These are phyloP conservation scores for Helarctos malayanus DNA, from an alignment of 2,797 vertebrate species.

Conservation along the genomic window DNA sequence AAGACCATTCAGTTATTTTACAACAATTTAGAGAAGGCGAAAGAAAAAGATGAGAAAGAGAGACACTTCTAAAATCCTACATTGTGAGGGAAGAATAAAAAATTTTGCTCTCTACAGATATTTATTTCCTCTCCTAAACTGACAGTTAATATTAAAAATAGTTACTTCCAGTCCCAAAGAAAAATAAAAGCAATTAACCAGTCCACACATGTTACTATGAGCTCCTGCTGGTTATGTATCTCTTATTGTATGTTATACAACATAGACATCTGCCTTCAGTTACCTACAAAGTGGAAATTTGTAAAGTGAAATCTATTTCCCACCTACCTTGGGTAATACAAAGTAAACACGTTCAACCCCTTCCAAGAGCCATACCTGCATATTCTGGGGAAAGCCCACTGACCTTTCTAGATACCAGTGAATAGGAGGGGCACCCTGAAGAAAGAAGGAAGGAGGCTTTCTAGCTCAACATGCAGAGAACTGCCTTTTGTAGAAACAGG, in stretches of 20 bases:
- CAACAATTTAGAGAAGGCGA: conserved; percentile 87
- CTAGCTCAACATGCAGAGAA: not conserved
- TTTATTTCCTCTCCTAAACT: conserved; percentile 76
- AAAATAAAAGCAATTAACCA: conserved; percentile 77
- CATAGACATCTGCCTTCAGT: not conserved
- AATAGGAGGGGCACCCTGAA: not conserved
- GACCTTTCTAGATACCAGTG: rapidly evolving
- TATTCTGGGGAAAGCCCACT: not conserved
- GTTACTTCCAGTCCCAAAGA: conserved; percentile 80
- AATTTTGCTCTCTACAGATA: conserved; percentile 74
- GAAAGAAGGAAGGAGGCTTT: not conserved
- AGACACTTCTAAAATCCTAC: conserved; percentile 80
- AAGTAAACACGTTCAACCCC: not conserved
- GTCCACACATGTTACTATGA: conserved; percentile 64
- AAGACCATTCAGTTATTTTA: conserved; percentile 92
- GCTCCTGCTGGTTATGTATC: conserved; percentile 25
- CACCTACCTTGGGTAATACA: not conserved
- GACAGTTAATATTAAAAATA: conserved; percentile 81
- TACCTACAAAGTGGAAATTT: conserved; percentile 3
- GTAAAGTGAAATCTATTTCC: conserved; percentile 34
- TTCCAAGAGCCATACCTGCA: not conserved
- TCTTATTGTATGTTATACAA: not conserved
- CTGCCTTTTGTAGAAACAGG: not conserved
- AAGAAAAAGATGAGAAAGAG: conserved; percentile 75
- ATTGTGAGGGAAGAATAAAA: conserved; percentile 79